Evolutionary conservation across 2,113 vertebrate genomes (phyloP).

Genomic region (Microtus richardsoni): DNA sequence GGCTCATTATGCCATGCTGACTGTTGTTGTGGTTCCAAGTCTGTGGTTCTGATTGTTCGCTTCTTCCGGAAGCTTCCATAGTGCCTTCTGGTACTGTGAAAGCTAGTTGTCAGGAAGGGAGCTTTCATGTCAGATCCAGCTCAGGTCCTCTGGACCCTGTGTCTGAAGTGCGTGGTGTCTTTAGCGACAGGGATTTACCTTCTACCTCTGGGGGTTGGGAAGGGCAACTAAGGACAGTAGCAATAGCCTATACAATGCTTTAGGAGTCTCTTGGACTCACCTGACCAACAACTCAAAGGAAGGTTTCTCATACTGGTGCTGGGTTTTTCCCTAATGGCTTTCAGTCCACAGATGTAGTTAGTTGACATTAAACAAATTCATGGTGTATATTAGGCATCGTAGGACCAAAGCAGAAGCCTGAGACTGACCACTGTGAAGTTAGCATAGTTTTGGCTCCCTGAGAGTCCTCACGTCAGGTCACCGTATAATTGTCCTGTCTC

Average conservation of each 20-base stretch:
- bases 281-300: not conserved
- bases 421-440: not conserved
- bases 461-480: not conserved
- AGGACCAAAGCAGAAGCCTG: not conserved
- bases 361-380: not conserved
- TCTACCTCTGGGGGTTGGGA: not conserved
- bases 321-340: not conserved
- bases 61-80: not conserved
- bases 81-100: not conserved
- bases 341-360: not conserved
- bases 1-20: not conserved
- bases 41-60: no score
- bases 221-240: no score
- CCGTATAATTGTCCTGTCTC: not conserved
- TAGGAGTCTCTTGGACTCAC: not conserved
- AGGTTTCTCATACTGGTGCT: not conserved
- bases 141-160: not conserved
- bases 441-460: not conserved
- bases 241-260: not conserved
- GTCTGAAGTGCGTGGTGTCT: not conserved
- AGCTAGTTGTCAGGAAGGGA: not conserved
- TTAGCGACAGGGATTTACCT: not conserved
- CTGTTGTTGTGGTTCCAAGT: no score
- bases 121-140: not conserved
- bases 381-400: not conserved